Conservation (phyloP, 2,113 vertebrate genomes). For the Paradoxurus hermaphroditus region DNA sequence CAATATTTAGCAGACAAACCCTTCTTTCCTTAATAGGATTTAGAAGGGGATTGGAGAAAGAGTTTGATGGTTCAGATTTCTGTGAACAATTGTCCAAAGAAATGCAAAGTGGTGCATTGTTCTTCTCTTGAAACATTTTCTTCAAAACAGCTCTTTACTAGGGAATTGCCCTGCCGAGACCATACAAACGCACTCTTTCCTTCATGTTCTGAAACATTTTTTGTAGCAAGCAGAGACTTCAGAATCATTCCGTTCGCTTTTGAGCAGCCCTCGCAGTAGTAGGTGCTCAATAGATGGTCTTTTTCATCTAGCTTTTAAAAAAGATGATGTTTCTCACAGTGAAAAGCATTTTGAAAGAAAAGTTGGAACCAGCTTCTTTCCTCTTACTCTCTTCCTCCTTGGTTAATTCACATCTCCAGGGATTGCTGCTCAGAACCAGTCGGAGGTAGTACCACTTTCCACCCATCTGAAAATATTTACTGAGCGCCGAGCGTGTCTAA, state of each 20-base stretch:
- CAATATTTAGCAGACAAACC: neutral
- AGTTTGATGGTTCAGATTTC: neutral
- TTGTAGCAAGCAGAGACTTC: neutral
- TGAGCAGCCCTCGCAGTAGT: neutral
- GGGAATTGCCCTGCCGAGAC: neutral
- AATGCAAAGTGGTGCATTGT: neutral
- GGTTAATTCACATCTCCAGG: neutral
- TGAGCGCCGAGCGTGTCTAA: neutral
- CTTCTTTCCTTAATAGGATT: neutral
- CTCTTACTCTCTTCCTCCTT: neutral
- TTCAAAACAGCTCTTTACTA: neutral
- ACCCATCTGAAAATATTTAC: neutral
- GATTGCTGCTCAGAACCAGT: neutral
- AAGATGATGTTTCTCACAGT: neutral
- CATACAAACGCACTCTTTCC: neutral
- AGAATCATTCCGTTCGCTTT: neutral
- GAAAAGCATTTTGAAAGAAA: conserved; percentile 22
- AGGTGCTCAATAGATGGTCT: neutral
- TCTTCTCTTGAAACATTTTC: conserved; percentile 26
- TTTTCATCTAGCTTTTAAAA: conserved; percentile 1
- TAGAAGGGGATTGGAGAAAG: neutral
- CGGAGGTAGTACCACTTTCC: neutral
- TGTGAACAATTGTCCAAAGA: conserved; percentile 21
- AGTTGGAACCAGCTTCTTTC: neutral
- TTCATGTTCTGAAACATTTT: neutral